phyloP scores from a whole-genome alignment of 2,888 invertebrate genomes.

The Petrolisthes manimaculis region DNA sequence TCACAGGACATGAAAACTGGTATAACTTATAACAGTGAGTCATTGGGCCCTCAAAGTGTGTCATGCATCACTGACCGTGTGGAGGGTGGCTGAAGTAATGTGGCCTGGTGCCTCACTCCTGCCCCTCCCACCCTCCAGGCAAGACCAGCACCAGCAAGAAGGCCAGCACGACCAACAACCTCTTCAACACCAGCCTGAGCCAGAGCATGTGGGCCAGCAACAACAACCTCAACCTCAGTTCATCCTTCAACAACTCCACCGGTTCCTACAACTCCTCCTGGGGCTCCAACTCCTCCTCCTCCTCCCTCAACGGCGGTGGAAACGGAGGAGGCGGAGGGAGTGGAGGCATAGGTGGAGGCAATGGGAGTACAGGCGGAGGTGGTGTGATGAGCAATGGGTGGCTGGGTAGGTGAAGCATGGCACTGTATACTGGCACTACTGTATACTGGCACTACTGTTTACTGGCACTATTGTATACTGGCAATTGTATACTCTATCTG shows the following conservation, averaged over 20 bases:
- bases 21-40: too few species aligned
- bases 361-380: background rate
- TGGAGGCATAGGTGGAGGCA: constrained; percentile 33
- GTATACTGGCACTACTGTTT: too few species aligned
- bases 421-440: too few species aligned
- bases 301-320: constrained; percentile 23
- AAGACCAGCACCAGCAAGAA: constrained; percentile 31
- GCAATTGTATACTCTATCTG: too few species aligned
- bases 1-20: too few species aligned
- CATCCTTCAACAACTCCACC: constrained; percentile 47
- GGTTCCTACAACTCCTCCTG: constrained; percentile 53
- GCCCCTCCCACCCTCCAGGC: constrained; percentile 22
- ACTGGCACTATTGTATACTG: too few species aligned
- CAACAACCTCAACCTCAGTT: constrained; percentile 41
- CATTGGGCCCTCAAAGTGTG: too few species aligned
- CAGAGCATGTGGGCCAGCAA: constrained; percentile 49
- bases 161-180: constrained; percentile 27
- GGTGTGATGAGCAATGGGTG: constrained; percentile 49
- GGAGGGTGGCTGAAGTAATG: background rate
- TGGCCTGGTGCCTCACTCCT: constrained; percentile 1
- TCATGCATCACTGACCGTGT: too few species aligned
- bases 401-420: constrained; percentile 39
- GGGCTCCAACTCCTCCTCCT: constrained; percentile 54
- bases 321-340: constrained; percentile 35
- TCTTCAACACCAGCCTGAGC: constrained; percentile 39